Conservation (phyloP, 92 coral and sea anemone species). For the Phenganax marumi region DNA sequence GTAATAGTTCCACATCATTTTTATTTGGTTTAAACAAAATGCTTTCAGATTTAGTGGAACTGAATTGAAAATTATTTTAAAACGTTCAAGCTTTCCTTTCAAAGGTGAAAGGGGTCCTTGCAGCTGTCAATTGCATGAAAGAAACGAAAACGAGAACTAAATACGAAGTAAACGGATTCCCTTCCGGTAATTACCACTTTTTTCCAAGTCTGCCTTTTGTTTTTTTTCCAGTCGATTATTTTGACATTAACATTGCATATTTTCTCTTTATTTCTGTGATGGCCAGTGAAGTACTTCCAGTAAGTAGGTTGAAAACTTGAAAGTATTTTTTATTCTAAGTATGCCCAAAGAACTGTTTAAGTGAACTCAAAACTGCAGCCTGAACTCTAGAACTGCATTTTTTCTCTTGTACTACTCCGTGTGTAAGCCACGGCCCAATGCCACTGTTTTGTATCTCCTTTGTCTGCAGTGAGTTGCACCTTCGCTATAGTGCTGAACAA, state of each 20-base stretch:
- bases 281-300: slow-evolving; percentile 86
- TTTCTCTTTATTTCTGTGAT: slow-evolving; percentile 20
- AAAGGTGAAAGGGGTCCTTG: slow-evolving; percentile 78
- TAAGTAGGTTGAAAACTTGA: slow-evolving; percentile 21
- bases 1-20: not conserved
- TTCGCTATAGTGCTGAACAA: no score
- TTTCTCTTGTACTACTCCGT: no score
- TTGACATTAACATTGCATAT: not conserved
- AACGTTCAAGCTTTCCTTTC: not conserved
- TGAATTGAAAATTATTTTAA: not conserved
- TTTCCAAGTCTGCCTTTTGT: not conserved
- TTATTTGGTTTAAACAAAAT: not conserved
- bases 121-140: slow-evolving; percentile 94
- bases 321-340: not conserved
- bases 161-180: slow-evolving; percentile 76
- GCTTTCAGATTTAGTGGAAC: not conserved
- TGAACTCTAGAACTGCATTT: no score
- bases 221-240: not conserved
- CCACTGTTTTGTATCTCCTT: no score
- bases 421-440: no score
- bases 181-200: slow-evolving; percentile 63
- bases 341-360: no score
- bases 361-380: no score
- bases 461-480: no score
- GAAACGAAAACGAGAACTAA: slow-evolving; percentile 66